phyloP scores from a whole-genome alignment of 2,888 invertebrate species.

The Diplazon laetatorius region DNA sequence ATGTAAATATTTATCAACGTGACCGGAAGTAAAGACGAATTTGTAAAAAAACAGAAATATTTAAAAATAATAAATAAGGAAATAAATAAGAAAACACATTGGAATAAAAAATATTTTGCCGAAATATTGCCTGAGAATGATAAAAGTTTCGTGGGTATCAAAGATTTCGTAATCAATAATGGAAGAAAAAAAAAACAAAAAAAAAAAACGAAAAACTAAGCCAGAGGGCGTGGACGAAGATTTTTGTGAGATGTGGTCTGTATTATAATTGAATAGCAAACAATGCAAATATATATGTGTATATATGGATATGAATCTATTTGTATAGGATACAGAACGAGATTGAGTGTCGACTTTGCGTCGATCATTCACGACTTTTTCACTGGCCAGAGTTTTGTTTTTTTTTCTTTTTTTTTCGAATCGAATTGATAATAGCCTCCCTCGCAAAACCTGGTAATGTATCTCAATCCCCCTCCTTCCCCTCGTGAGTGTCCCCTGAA shows the following conservation, averaged over 20 bases:
- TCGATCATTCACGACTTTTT: constrained; percentile 44
- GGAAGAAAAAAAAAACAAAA: too few relatives aligned
- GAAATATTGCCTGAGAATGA: constrained; percentile 44
- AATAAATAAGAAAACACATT: constrained; percentile 18
- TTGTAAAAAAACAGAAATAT: constrained; percentile 36
- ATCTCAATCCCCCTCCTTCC: constrained; percentile 10
- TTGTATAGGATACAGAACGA: constrained; percentile 57
- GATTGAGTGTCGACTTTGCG: constrained; percentile 33
- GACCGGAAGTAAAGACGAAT: constrained; percentile 37
- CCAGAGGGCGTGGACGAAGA: constrained; percentile 7
- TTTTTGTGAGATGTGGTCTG: constrained; percentile 41
- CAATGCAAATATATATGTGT: constrained; percentile 57
- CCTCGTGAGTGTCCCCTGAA: too few relatives aligned
- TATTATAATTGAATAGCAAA: constrained; percentile 57
- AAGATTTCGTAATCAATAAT: constrained; percentile 19
- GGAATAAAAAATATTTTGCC: constrained; percentile 13
- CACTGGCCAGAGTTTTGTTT: constrained; percentile 40
- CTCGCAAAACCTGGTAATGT: not conserved
- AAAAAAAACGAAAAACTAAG: constrained; percentile 2
- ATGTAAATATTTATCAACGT: constrained; percentile 64
- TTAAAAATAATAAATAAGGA: not conserved
- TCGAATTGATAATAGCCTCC: constrained; percentile 19
- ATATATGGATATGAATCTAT: constrained; percentile 60
- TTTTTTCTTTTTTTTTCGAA: too few relatives aligned
- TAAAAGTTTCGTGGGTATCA: constrained; percentile 6